Conservation (phyloP, 2,888 invertebrate genomes). For the Cantharis flavilabris region DNA sequence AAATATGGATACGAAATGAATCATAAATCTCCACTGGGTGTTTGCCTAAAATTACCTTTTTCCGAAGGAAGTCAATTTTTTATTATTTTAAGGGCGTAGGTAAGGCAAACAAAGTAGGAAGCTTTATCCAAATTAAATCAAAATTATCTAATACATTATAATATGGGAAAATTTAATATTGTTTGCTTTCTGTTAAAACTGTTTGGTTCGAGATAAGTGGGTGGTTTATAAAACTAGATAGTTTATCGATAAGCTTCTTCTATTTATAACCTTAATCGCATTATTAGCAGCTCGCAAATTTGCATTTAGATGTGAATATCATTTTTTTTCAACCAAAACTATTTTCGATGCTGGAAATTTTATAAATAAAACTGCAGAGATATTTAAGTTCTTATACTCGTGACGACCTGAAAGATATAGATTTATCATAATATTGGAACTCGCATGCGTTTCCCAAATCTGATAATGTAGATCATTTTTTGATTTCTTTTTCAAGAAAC, state of each 20-base stretch:
- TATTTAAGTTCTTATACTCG: too few species aligned
- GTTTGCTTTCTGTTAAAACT: neutral
- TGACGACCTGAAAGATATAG: too few species aligned
- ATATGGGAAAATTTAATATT: neutral
- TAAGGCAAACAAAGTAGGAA: neutral
- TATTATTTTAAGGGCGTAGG: neutral
- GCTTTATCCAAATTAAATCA: neutral
- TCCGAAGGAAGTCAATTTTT: neutral
- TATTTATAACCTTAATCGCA: neutral
- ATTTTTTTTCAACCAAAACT: neutral
- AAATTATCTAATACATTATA: neutral
- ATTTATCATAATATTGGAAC: neutral
- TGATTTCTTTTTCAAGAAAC: neutral
- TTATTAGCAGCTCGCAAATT: neutral
- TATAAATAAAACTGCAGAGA: neutral
- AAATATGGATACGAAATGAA: neutral
- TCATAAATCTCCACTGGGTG: neutral
- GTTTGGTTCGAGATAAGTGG: neutral
- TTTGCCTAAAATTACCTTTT: neutral
- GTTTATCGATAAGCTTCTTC: neutral
- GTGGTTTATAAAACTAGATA: neutral
- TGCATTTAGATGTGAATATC: neutral
- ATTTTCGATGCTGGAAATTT: neutral
- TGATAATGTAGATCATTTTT: neutral
- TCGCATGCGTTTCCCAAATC: neutral